Conservation (phyloP, 2,888 invertebrate genomes). For the Glyphotaelius pellucidus region DNA sequence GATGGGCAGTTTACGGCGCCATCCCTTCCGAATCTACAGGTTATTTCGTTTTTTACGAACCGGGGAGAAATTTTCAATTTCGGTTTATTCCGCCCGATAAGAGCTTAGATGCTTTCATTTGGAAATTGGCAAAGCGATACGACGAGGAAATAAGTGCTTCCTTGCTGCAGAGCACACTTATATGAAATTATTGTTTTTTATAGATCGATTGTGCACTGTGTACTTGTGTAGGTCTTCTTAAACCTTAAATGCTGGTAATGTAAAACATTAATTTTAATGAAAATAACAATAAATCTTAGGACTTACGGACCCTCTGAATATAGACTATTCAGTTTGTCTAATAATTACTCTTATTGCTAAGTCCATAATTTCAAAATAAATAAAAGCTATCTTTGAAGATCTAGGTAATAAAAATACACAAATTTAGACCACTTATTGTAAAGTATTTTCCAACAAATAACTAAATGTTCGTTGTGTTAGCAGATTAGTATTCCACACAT, state of each 20-base stretch:
- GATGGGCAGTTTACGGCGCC: constrained; percentile 46
- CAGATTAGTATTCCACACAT: not conserved
- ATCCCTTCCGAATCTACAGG: constrained; percentile 54
- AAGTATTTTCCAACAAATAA: not conserved
- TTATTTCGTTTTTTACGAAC: constrained; percentile 50
- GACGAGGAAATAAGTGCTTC: constrained; percentile 34
- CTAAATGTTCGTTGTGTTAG: too few species aligned
- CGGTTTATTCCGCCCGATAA: constrained; percentile 51
- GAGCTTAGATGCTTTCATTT: constrained; percentile 47
- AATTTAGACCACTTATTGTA: not conserved
- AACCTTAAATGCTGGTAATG: not conserved
- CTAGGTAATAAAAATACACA: not conserved
- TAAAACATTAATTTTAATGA: not conserved
- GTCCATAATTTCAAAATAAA: not conserved
- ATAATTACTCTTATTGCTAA: not conserved
- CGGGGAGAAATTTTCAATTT: constrained; percentile 56
- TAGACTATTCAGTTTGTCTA: not conserved
- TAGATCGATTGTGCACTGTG: not conserved
- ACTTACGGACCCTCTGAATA: not conserved
- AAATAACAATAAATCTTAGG: not conserved
- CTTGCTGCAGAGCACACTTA: not conserved
- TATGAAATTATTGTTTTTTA: not conserved
- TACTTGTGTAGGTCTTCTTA: not conserved
- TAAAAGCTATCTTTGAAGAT: not conserved
- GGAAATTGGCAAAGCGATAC: constrained; percentile 34